These are phyloP conservation scores for Falco columbarius DNA, from an alignment of 2,797 vertebrate genomes.

Conservation along the genomic window DNA sequence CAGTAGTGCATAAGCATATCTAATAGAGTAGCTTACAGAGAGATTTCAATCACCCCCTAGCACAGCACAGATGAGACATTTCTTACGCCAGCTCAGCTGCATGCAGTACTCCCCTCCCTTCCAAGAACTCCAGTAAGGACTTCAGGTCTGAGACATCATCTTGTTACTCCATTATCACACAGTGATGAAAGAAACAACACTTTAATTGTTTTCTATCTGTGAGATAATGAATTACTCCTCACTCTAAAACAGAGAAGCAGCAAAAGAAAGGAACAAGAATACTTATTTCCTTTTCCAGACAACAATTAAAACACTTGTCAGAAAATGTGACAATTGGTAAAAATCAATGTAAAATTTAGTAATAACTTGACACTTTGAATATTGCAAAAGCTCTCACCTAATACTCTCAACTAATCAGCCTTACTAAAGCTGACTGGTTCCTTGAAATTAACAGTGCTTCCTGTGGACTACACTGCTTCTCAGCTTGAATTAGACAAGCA, in stretches of 20 bases:
- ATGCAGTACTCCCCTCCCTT: background rate
- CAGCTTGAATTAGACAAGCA: background rate
- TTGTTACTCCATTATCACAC: background rate
- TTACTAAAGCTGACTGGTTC: background rate
- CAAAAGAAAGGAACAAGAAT: background rate
- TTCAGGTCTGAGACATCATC: background rate
- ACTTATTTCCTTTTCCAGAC: slow-evolving; percentile 22
- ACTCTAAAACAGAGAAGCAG: background rate
- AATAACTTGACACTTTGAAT: background rate
- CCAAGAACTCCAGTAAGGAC: background rate
- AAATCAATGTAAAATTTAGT: background rate
- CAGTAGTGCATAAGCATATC: background rate
- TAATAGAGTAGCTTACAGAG: slow-evolving; percentile 21
- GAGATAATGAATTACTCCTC: slow-evolving; percentile 14
- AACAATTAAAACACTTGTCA: slow-evolving; percentile 1
- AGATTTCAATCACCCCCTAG: background rate
- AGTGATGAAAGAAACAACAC: slow-evolving; percentile 5
- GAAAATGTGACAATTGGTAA: background rate
- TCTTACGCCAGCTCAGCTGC: background rate
- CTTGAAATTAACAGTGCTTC: slow-evolving; percentile 35
- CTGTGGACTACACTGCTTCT: background rate
- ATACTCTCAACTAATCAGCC: background rate
- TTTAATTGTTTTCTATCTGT: background rate
- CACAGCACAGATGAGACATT: background rate
- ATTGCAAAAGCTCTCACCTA: background rate